Evolutionary conservation across 1,140 invertebrate genomes (phyloP), one percentile per base, ranked within the genome.

Genomic region (Psix sp.): DNA sequence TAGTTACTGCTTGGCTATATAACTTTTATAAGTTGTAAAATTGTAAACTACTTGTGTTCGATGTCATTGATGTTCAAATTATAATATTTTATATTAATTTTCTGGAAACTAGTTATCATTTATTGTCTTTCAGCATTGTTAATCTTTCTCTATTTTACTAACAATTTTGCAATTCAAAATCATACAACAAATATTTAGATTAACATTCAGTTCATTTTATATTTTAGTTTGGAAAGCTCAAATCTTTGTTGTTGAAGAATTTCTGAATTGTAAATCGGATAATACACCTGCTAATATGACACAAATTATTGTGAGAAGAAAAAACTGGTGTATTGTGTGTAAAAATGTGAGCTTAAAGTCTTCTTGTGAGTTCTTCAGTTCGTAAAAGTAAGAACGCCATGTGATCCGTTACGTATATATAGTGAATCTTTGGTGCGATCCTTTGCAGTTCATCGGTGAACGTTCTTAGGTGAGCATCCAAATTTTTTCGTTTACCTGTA

Each of bases 371-470:
- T 80, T 70, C 45, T 74, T 74, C 48, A 39, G 45, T 60, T 77
- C 68, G 80, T 81, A 83, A 81, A 82, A 80, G 81, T 81, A 78
- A 65, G 74, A 72, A 60, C 73, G 45, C 76, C 57, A 75, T 56
- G 71, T 75, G 81, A 79, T 77, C 68, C 79, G 43, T 83, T 80
- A 77, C 82, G 79, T 87, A 86, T 87, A 87, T 85, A 87, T 82
- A 85, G 77, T 78, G 78, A 81, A 82, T 75, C 73, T 75, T 70
- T 56, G 31, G 15, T 73, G 60, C 73, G 77, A 74, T 75, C 59
- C 70, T 63, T 45, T 76, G 77, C 82, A 87, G 84, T 87, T 86
- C 78, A 79, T 65, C 66, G 62, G 76, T 63, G 80, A 84, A 78
- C 84, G 83, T 83, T 80, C 76, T 74, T 74, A 79, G 70, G 80